phyloP scores from a whole-genome alignment of 2,888 invertebrate genomes.

The Lepidocyrtoides sp. region DNA sequence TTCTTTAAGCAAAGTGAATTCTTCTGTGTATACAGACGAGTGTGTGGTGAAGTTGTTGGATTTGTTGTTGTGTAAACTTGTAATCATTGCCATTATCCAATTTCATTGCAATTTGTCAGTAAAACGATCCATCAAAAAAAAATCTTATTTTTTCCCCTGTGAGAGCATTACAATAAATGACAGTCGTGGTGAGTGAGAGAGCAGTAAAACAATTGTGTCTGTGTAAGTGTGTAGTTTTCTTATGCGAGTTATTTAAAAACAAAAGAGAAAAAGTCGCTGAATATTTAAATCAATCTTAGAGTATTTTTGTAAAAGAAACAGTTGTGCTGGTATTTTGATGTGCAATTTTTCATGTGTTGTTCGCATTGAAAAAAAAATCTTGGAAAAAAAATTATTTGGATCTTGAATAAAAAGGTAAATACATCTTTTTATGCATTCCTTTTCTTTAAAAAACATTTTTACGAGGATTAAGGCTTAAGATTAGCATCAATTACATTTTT shows the following conservation, averaged over 20 bases:
- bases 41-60: slow-evolving; percentile 27
- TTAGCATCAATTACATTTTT: slow-evolving; percentile 42
- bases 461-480: slow-evolving; percentile 20
- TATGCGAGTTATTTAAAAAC: too few species aligned
- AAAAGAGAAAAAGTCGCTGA: too few species aligned
- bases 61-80: slow-evolving; percentile 64
- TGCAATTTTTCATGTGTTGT: neutral
- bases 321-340: neutral
- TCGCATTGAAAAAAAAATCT: neutral
- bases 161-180: neutral
- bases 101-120: slow-evolving; percentile 32
- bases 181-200: neutral
- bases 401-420: slow-evolving; percentile 55
- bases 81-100: slow-evolving; percentile 22
- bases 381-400: slow-evolving; percentile 36
- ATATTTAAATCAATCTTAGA: neutral
- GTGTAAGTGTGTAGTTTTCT: too few species aligned
- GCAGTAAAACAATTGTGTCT: neutral
- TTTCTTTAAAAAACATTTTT: slow-evolving; percentile 1
- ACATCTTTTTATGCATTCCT: slow-evolving; percentile 24
- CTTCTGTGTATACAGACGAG: neutral
- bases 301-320: neutral
- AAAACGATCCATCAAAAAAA: slow-evolving; percentile 28
- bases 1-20: neutral
- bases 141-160: neutral